Evolutionary conservation across 2,888 invertebrate species (phyloP).

Genomic region (Diaperis boleti): DNA sequence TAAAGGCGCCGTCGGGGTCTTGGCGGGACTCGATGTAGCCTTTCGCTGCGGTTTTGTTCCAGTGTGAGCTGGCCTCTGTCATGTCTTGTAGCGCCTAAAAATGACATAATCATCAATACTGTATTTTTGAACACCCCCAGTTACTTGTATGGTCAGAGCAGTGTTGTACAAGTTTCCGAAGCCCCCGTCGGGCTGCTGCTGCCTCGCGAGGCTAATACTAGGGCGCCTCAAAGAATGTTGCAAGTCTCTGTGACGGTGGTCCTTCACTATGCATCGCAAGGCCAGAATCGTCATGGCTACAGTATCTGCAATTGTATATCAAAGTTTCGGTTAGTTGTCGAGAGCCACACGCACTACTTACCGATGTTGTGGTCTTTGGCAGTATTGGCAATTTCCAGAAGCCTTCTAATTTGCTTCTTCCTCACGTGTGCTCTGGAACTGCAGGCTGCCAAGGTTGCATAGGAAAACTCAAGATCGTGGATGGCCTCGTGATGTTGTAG

Average conservation of each 20-base stretch:
- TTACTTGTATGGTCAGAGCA: conserved; percentile 83
- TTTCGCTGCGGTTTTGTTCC: conserved; percentile 84
- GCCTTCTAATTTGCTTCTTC: conserved; percentile 82
- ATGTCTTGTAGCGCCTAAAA: conserved; percentile 81
- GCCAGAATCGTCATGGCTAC: conserved; percentile 89
- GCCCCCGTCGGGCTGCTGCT: conserved; percentile 86
- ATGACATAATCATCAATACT: conserved; percentile 1
- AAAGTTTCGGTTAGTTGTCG: not conserved
- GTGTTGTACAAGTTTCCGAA: conserved; percentile 86
- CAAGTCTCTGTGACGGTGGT: conserved; percentile 85
- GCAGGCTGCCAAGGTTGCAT: conserved; percentile 85
- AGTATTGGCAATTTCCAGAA: conserved; percentile 84
- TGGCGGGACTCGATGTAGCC: conserved; percentile 82
- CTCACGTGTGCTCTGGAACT: conserved; percentile 86
- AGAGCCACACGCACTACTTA: conserved; percentile 54
- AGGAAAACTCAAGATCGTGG: conserved; percentile 78
- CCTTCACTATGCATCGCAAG: conserved; percentile 86
- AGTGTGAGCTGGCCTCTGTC: conserved; percentile 75
- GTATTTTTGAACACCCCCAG: not conserved
- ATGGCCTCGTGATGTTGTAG: conserved; percentile 82
- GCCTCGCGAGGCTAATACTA: conserved; percentile 80
- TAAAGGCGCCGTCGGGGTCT: conserved; percentile 83
- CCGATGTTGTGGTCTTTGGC: conserved; percentile 85
- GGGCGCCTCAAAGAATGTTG: conserved; percentile 85
- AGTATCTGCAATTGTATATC: conserved; percentile 72